Evolutionary conservation across 64 coral and sea anemone genomes (phyloP).

Genomic region (Montipora sp.): DNA sequence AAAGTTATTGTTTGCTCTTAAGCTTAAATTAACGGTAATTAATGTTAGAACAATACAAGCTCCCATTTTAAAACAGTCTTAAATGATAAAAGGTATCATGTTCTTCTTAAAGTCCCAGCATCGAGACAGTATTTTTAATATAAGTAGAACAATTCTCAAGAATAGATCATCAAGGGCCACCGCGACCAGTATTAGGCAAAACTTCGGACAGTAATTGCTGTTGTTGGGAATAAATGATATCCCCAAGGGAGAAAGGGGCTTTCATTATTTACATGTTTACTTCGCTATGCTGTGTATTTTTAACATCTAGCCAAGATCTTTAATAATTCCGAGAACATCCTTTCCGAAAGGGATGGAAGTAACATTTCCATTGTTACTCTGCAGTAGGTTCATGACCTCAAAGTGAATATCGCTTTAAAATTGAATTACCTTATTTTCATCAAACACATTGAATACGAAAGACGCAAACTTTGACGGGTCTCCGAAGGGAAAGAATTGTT

Average conservation of each 20-base stretch:
- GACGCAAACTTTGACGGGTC: constrained; percentile 95
- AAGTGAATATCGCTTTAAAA: neutral
- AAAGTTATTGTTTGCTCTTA: too few species aligned
- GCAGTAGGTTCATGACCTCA: neutral
- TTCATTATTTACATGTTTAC: neutral
- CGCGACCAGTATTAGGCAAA: neutral
- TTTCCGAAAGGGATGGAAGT: neutral
- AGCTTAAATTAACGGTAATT: too few species aligned
- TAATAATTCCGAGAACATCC: neutral
- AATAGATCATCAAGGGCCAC: neutral
- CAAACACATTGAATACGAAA: constrained; percentile 99
- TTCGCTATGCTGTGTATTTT: neutral
- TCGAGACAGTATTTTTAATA: neutral
- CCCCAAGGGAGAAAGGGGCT: too few species aligned
- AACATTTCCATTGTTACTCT: neutral
- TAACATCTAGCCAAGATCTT: neutral
- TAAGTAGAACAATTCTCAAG: neutral
- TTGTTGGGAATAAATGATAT: neutral
- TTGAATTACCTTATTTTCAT: constrained; percentile 89
- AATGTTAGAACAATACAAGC: too few species aligned
- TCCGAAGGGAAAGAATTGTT: constrained; percentile 97
- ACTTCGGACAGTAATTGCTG: neutral
- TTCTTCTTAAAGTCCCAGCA: neutral
- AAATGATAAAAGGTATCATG: too few species aligned
- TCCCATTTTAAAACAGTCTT: too few species aligned